Conservation (phyloP, 2,113 vertebrate species). For the Acrocephalus kingi region DNA sequence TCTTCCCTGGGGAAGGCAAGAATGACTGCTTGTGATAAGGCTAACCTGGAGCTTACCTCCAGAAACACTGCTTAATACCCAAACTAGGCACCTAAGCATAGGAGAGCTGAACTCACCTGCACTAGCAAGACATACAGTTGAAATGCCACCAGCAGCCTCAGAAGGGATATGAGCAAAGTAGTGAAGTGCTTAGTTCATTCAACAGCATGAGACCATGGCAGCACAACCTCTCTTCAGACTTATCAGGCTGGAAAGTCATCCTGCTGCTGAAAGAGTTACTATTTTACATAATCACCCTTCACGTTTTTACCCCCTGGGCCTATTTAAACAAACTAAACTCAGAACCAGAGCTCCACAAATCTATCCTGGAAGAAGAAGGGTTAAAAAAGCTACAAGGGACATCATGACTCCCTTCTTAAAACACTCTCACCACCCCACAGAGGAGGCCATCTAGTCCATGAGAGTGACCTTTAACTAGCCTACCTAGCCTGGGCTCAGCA, state of each 20-base stretch:
- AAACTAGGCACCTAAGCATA: background rate
- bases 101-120: background rate
- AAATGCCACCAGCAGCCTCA: background rate
- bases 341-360: conserved; percentile 60
- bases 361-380: background rate
- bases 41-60: background rate
- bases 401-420: conserved; percentile 28
- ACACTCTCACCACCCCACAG: background rate
- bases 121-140: background rate
- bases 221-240: conserved; percentile 12
- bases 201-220: background rate
- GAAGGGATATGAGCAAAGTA: background rate
- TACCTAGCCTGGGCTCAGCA: conserved; percentile 70
- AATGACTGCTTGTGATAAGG: background rate
- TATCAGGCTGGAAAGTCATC: conserved; percentile 42
- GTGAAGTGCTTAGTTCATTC: background rate
- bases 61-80: background rate
- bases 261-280: conserved; percentile 64
- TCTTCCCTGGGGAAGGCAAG: background rate
- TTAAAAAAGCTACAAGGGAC: conserved; percentile 30
- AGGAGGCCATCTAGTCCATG: conserved; percentile 58
- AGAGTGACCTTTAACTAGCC: conserved; percentile 75
- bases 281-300: conserved; percentile 68
- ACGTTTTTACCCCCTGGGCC: conserved; percentile 37
- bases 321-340: conserved; percentile 65